Percentiles rank a stretch among this genome's conserved stretches.
Conservation (phyloP, 2,113 vertebrate species). For the Peromyscus leucopus region DNA sequence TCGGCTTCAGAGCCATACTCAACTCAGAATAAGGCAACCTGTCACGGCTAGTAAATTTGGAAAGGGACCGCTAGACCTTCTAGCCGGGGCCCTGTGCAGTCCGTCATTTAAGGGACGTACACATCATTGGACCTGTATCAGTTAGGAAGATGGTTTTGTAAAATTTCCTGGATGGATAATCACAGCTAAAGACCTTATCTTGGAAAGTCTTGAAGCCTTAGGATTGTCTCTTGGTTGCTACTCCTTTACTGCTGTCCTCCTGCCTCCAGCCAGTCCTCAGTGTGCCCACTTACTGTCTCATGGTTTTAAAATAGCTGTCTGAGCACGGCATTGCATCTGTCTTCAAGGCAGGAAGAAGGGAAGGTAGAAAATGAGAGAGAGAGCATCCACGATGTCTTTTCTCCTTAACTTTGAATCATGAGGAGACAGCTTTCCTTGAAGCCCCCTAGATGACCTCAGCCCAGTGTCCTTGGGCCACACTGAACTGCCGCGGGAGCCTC, state of each 20-base stretch:
- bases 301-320: neutral
- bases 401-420: neutral
- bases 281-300: neutral
- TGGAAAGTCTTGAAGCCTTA: neutral
- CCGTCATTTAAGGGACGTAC: neutral
- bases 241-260: neutral
- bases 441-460: neutral
- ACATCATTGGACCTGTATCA: neutral
- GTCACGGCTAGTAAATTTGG: neutral
- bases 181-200: neutral
- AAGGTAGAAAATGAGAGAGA: neutral
- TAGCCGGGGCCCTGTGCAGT: neutral
- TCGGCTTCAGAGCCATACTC: neutral
- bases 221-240: neutral
- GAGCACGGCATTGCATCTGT: neutral
- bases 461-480: neutral
- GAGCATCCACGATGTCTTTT: neutral
- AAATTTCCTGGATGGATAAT: conserved; percentile 11
- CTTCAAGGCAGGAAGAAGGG: neutral
- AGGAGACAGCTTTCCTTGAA: neutral
- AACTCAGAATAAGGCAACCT: neutral
- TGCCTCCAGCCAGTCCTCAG: neutral
- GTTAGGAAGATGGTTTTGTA: neutral
- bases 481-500: neutral
- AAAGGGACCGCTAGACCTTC: neutral